Evolutionary conservation across 2,113 vertebrate species (phyloP).

Genomic region (Uria aalge): DNA sequence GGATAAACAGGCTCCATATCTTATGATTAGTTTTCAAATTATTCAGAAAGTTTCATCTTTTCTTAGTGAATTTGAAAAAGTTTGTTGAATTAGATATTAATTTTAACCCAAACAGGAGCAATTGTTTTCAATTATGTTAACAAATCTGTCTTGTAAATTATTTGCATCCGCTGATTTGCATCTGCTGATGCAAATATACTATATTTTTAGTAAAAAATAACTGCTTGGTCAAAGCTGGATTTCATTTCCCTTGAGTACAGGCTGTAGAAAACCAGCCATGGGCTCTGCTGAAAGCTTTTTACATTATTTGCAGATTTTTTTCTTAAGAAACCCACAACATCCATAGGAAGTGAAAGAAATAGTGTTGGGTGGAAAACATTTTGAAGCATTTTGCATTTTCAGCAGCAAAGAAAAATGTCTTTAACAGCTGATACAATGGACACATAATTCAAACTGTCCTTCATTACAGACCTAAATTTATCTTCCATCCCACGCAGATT

Average conservation of each 20-base stretch:
- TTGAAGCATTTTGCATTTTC: conserved; percentile 40
- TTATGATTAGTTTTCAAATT: background rate
- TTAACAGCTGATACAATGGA: conserved; percentile 3
- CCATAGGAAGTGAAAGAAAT: background rate
- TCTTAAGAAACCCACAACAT: background rate
- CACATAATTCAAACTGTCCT: conserved; percentile 36
- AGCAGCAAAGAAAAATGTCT: background rate
- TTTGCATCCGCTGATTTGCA: background rate
- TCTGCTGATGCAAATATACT: background rate
- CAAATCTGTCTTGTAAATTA: background rate
- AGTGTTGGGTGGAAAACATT: background rate
- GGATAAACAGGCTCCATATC: background rate
- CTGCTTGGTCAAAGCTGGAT: background rate
- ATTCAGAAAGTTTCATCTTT: background rate
- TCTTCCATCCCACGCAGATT: conserved; percentile 49
- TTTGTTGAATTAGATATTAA: background rate
- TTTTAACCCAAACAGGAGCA: background rate
- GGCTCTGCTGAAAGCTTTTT: background rate
- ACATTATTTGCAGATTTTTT: background rate
- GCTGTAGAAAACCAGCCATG: background rate
- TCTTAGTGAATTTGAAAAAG: background rate
- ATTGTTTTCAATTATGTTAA: background rate
- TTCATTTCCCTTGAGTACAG: background rate
- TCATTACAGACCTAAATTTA: conserved; percentile 59
- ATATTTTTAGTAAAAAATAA: background rate